Evolutionary conservation across 2,888 invertebrate species (phyloP).

Genomic region (Aproaerema taeniolella): DNA sequence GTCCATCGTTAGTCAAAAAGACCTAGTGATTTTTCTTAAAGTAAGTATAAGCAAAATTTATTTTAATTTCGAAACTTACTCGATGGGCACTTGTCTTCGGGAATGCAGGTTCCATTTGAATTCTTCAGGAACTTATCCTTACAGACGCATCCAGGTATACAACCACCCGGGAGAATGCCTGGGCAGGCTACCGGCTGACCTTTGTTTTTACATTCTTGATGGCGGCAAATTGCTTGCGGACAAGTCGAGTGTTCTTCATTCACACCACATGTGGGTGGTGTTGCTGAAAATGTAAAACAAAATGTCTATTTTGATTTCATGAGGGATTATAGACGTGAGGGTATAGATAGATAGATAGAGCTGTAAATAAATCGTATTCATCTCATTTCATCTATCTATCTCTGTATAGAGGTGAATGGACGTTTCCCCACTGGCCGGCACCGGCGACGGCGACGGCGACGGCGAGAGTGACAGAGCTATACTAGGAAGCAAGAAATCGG

Average conservation of each 20-base stretch:
- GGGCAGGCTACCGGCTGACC: constrained; percentile 19
- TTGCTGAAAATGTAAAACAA: no score
- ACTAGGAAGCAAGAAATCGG: no score
- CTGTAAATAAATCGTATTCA: no score
- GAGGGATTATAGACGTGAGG: no score
- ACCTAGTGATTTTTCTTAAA: background rate
- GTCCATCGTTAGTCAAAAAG: background rate
- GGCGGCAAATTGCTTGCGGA: constrained; percentile 18
- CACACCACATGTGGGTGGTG: constrained; percentile 8
- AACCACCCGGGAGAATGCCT: background rate
- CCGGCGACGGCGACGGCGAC: no score
- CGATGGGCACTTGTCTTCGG: constrained; percentile 19
- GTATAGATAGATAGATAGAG: no score
- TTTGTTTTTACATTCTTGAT: constrained; percentile 24
- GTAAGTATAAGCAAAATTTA: no score
- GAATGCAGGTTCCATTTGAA: constrained; percentile 22
- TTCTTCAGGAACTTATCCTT: constrained; percentile 17
- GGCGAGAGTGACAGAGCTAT: no score
- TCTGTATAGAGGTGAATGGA: no score
- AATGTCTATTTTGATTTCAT: no score
- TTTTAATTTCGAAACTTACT: background rate
- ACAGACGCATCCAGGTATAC: constrained; percentile 12
- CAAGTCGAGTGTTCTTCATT: constrained; percentile 18
- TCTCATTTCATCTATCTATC: no score
- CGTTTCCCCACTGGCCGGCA: no score